Evolutionary conservation across 2,113 vertebrate genomes (phyloP).

Genomic region (Cariama cristata): DNA sequence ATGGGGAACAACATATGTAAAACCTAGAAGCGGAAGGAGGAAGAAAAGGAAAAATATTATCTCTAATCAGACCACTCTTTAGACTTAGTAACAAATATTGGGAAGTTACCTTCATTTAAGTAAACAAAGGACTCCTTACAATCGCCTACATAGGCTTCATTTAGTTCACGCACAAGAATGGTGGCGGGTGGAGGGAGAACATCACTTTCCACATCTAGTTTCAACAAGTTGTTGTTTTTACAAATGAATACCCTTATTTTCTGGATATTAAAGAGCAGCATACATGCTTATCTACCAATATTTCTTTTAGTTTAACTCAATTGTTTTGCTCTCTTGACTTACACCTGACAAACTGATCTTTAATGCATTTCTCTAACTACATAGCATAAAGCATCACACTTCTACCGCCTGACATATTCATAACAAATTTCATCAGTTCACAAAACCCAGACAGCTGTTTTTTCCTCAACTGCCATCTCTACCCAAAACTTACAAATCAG

Average conservation of each 20-base stretch:
- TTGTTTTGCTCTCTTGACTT: background rate
- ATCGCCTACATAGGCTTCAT: background rate
- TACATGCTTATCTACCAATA: background rate
- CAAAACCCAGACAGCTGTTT: background rate
- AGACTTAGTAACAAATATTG: background rate
- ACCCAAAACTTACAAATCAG: background rate
- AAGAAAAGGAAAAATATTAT: background rate
- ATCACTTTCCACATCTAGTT: background rate
- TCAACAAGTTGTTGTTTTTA: background rate
- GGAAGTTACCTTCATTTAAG: background rate
- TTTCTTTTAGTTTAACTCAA: background rate
- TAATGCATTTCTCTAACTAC: background rate
- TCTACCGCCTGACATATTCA: background rate
- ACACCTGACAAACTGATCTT: background rate
- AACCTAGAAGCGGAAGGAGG: background rate
- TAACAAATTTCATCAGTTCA: background rate
- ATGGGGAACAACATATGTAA: background rate
- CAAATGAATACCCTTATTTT: background rate
- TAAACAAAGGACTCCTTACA: background rate
- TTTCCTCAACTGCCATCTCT: conserved; percentile 26
- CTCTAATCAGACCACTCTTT: background rate
- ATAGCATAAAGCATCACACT: background rate
- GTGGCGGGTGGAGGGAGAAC: background rate
- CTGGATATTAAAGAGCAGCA: background rate
- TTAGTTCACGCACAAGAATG: background rate